phyloP scores from a whole-genome alignment of 1,140 invertebrate genomes.

The Euwallacea similis region DNA sequence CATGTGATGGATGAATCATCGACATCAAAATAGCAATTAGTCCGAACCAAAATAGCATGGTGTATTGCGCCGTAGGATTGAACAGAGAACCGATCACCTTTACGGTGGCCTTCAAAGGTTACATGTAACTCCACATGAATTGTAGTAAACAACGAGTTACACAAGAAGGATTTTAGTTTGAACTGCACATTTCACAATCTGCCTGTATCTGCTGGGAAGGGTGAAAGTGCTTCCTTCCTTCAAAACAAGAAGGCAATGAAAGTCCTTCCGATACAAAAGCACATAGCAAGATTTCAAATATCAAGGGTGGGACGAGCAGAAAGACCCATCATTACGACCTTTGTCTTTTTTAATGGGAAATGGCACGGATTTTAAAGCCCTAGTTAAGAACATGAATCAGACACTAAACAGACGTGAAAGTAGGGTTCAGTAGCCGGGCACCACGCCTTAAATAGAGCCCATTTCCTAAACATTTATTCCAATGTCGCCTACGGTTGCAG shows the following conservation, averaged over 20 bases:
- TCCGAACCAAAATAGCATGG: slow-evolving; percentile 18
- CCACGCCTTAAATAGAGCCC: slow-evolving; percentile 12
- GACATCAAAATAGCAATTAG: slow-evolving; percentile 25
- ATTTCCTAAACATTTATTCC: slow-evolving; percentile 16
- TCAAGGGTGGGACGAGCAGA: no score
- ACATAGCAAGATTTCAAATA: no score
- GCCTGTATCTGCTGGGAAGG: no score
- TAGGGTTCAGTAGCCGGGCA: slow-evolving; percentile 23
- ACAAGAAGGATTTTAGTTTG: no score
- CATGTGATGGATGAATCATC: slow-evolving; percentile 21
- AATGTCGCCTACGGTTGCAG: neutral
- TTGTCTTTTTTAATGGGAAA: no score
- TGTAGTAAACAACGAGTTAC: slow-evolving; percentile 8
- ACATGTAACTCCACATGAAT: neutral
- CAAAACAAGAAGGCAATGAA: no score
- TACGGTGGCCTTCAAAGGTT: slow-evolving; percentile 25
- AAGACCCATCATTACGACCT: no score
- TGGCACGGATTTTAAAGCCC: no score
- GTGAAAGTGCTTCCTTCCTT: no score
- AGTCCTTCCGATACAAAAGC: no score
- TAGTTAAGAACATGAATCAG: neutral
- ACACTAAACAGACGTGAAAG: slow-evolving; percentile 9
- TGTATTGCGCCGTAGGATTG: slow-evolving; percentile 23
- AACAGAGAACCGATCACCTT: slow-evolving; percentile 20
- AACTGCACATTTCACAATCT: no score